phyloP scores from a whole-genome alignment of 1,140 invertebrate species.

The Heliconius eleuchia region DNA sequence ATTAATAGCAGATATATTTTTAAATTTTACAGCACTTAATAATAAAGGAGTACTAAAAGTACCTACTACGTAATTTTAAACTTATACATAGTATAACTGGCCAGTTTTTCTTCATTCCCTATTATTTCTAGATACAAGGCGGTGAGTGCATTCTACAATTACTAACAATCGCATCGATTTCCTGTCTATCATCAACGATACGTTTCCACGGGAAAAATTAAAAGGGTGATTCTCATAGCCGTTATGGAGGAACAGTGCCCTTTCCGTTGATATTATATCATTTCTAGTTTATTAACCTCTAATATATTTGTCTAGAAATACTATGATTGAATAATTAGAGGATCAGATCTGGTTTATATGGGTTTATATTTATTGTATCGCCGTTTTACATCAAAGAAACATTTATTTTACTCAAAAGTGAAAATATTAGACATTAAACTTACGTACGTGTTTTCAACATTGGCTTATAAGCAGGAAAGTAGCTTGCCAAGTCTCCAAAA shows the following conservation, averaged over 20 bases:
- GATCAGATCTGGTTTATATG: no score
- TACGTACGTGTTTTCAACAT: no score
- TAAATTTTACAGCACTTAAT: no score
- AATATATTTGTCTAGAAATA: neutral
- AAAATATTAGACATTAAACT: no score
- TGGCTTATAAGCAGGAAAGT: no score
- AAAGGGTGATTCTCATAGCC: conserved; percentile 12
- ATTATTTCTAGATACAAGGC: conserved; percentile 1
- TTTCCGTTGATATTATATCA: neutral
- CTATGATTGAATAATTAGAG: no score
- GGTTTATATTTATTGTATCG: no score
- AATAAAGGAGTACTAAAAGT: no score
- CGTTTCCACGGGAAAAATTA: conserved; percentile 11
- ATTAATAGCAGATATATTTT: no score
- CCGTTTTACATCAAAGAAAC: no score
- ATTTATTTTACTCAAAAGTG: no score
- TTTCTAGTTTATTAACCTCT: neutral
- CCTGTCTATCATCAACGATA: conserved; percentile 9
- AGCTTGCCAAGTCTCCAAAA: no score
- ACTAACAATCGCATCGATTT: conserved; percentile 13
- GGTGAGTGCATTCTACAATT: conserved; percentile 3
- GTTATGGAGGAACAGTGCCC: neutral
- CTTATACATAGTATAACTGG: neutral
- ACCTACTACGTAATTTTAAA: neutral
- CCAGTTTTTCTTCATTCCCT: neutral